Percentiles rank a stretch among this genome's conserved stretches.
Evolutionary conservation across 2,113 vertebrate genomes (phyloP).

Genomic region (Paratilapia polleni): DNA sequence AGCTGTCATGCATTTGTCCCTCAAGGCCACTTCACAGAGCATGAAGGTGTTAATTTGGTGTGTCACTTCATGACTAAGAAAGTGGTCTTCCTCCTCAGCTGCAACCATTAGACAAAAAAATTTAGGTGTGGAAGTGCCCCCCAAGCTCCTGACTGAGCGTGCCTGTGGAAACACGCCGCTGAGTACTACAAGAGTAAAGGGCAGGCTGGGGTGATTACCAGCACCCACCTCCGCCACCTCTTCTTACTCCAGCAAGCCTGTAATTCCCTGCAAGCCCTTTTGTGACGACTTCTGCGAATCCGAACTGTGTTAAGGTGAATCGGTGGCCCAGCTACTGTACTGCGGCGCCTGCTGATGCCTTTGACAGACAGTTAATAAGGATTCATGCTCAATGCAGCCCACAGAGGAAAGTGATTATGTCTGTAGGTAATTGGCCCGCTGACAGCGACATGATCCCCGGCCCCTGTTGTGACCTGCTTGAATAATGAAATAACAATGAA

Average conservation of each 20-base stretch:
- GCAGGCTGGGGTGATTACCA: slow-evolving; percentile 12
- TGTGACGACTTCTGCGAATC: not conserved
- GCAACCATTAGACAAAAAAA: slow-evolving; percentile 48
- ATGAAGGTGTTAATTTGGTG: slow-evolving; percentile 55
- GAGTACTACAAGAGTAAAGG: slow-evolving; percentile 34
- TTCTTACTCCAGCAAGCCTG: not conserved
- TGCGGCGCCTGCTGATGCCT: slow-evolving; percentile 42
- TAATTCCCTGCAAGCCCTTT: not conserved
- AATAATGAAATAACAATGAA: slow-evolving; percentile 70
- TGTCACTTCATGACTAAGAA: slow-evolving; percentile 51
- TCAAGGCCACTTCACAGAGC: slow-evolving; percentile 36
- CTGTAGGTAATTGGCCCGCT: slow-evolving; percentile 64
- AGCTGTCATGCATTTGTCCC: slow-evolving; percentile 40
- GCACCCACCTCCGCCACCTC: not conserved
- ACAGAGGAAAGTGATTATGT: slow-evolving; percentile 64
- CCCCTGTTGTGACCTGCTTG: slow-evolving; percentile 65
- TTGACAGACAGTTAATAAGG: slow-evolving; percentile 75
- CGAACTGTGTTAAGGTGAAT: slow-evolving; percentile 24
- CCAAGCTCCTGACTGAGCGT: not conserved
- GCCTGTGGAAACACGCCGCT: slow-evolving; percentile 18
- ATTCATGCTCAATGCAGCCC: slow-evolving; percentile 56
- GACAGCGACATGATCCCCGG: slow-evolving; percentile 50
- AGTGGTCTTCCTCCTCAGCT: slow-evolving; percentile 25
- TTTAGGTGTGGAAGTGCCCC: not conserved
- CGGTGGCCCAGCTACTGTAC: slow-evolving; percentile 29